Conservation (phyloP, 1,140 invertebrate species). For the Ips nitidus region DNA sequence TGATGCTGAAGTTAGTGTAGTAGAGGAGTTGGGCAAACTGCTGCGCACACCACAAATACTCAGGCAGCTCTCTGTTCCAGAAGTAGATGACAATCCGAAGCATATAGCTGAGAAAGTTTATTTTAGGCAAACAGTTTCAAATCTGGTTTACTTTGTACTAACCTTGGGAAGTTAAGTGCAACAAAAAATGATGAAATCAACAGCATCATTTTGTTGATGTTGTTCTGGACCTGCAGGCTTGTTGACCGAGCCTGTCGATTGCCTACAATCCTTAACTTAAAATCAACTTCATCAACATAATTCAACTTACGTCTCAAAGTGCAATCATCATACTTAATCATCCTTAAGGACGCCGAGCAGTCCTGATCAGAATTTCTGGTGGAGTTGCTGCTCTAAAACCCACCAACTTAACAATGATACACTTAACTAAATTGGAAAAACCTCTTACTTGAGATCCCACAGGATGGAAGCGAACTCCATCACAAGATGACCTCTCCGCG, state of each 20-base stretch:
- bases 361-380: slow-evolving; percentile 24
- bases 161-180: slow-evolving; percentile 71
- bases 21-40: slow-evolving; percentile 65
- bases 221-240: slow-evolving; percentile 48
- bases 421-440: slow-evolving; percentile 1
- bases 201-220: slow-evolving; percentile 80
- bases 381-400: slow-evolving; percentile 29
- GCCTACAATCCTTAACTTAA: slow-evolving; percentile 7
- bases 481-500: slow-evolving; percentile 9
- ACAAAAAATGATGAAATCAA: slow-evolving; percentile 80
- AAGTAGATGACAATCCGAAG: slow-evolving; percentile 43
- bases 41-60: slow-evolving; percentile 53
- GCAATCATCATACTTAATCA: slow-evolving; percentile 15
- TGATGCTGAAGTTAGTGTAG: slow-evolving; percentile 81
- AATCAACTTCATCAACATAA: not conserved
- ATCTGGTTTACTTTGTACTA: slow-evolving; percentile 16
- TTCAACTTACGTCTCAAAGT: slow-evolving; percentile 19
- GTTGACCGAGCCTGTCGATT: slow-evolving; percentile 12
- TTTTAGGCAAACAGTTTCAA: not conserved
- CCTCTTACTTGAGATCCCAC: slow-evolving; percentile 27
- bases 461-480: slow-evolving; percentile 2
- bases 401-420: not conserved
- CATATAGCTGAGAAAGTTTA: slow-evolving; percentile 40
- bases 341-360: slow-evolving; percentile 17
- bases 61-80: slow-evolving; percentile 32